Base-by-base conservation (phyloP, 2,888 invertebrate genomes). In the Eumerus sabulonum region DNA sequence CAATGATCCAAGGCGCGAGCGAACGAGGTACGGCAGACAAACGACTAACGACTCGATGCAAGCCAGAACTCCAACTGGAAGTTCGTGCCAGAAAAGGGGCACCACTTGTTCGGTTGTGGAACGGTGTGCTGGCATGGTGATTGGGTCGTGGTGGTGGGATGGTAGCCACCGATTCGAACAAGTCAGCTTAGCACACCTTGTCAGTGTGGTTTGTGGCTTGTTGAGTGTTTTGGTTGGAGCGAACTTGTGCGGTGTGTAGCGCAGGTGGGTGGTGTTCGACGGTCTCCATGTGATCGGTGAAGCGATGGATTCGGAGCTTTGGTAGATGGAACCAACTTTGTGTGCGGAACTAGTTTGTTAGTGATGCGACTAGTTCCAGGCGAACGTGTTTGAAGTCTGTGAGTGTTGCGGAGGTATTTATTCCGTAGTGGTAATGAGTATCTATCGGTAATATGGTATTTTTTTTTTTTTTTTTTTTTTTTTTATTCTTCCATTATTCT, bases 21-120 rank as follows among this genome's bases (percentile, higher is more conserved):
- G 27, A 27, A 27, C 7, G 2, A n/a, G n/a, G 2, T 27, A 27
- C 27, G 27, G 27, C 27, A 27, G 7, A 27, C 27, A 7, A 27
- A 27, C 27, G 63, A 57, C 73, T 59, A 44, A 67, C 77, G 27
- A 53, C 67, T 63, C 44, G 59, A 42, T 59, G 63, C 53, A 77
- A 63, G 77, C 63, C 67, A 77, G 48, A 77, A 77, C 67, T 77
- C 77, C 63, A 73, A 77, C 77, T 77, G 73, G 77, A 77, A 73
- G 53, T 77, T 53, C 42, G 56, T 56, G 45, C 57, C 44, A 38
- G n/a, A n/a, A 77, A 73, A 67, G 27, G 27, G 27, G 72, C 67
- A 72, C 77, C 59, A 47, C n/a, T 77, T 72, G 77, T 57, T 4
- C 7, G 27, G 27, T 27, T 72, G 77, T 77, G 76, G 62, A 77